phyloP scores from a whole-genome alignment of 2,888 invertebrate genomes.

The Dexiosoma caninum region DNA sequence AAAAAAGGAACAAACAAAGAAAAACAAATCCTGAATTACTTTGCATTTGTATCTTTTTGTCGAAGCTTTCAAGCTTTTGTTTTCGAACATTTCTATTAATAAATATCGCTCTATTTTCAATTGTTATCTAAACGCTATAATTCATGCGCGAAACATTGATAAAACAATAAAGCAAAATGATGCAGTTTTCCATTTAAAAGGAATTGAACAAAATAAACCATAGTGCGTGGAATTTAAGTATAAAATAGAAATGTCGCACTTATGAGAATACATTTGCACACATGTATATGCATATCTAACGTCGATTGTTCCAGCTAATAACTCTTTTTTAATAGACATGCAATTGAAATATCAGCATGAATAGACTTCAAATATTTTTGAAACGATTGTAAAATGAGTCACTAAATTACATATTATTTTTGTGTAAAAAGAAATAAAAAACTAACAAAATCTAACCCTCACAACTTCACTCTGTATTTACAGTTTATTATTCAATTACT shows the following conservation, averaged over 20 bases:
- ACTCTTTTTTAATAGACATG: background rate
- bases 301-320: background rate
- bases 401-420: too few species aligned
- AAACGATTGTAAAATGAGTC: background rate
- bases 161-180: constrained; percentile 39
- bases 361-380: background rate
- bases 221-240: background rate
- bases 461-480: too few species aligned
- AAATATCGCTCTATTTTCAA: background rate
- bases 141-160: constrained; percentile 45
- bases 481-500: too few species aligned
- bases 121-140: constrained; percentile 56
- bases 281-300: background rate
- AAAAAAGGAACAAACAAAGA: too few species aligned
- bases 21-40: too few species aligned
- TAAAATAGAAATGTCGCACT: background rate
- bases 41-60: too few species aligned
- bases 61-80: background rate
- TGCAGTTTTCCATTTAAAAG: background rate
- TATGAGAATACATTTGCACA: background rate
- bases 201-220: background rate
- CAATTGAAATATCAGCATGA: background rate
- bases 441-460: too few species aligned
- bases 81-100: background rate
- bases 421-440: too few species aligned